Evolutionary conservation across 2,888 invertebrate species (phyloP), one percentile per base, ranked within the genome.

Genomic region (Diaphora mendica): DNA sequence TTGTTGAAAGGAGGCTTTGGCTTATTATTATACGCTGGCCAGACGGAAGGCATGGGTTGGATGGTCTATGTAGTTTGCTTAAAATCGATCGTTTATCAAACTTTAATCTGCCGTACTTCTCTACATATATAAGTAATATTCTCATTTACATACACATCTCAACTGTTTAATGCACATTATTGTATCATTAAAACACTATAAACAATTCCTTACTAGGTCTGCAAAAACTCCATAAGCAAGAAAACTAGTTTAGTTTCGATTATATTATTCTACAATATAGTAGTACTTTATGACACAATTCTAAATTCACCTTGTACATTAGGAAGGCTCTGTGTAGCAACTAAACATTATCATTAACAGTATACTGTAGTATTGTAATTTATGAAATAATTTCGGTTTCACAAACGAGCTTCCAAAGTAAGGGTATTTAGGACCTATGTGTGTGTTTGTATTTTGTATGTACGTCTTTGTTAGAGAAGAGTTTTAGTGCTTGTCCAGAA

Each of bases 381-480:
- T 71, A 76, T 77, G 48, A 76, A 81, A 75, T 77, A 77, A 83
- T 81, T 77, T 66, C n/a, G 7, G 74, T 76, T 71, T 39, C 64
- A 70, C 75, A 69, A 78, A 80, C 35, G 71, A 77, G 74, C 72
- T 74, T 70, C 26, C 48, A 35, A 51, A 48, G 42, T 59, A 65
- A 65, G 65, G 30, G 30, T 44, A 42, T 33, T 26, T n/a, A 11
- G 26, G 33, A 35, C 51, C n/a, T 35, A 26, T 20, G 44, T 68
- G 72, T 72, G 15, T 72, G 72, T 72, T 68, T 72, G 35, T 68
- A 30, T 17, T 72, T 68, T 72, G 35, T 68, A 30, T 17, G 42
- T 35, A 35, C 35, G 35, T 33, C 33, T 64, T 66, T 26, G 23
- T 44, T 67, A 17, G 20, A 2, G 4, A 44, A 30, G 13, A 67